A percentile compares a stretch with the other conserved stretches of the same genome.
These are phyloP conservation scores for Turnix velox DNA, from an alignment of 2,113 vertebrate genomes.

Conservation along the genomic window DNA sequence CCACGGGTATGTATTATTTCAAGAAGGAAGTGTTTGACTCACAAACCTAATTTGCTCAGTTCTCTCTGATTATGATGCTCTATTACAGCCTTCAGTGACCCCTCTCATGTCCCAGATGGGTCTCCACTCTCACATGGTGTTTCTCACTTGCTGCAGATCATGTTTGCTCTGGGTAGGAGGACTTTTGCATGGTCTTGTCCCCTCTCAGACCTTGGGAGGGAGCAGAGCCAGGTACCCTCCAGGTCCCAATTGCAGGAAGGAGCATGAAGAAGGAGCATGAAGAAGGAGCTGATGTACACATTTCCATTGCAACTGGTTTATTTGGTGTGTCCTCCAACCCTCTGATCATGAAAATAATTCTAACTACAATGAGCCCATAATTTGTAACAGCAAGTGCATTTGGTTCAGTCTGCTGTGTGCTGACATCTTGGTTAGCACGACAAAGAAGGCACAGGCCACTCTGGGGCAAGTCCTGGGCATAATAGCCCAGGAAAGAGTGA, in stretches of 20 bases:
- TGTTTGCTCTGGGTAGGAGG: not conserved
- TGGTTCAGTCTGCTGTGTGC: not conserved
- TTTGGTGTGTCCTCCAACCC: not conserved
- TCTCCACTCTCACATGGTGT: not conserved
- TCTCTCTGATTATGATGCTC: not conserved
- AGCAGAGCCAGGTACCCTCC: not conserved
- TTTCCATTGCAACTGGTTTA: not conserved
- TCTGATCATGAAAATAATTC: not conserved
- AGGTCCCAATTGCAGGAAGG: not conserved
- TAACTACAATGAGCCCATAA: not conserved
- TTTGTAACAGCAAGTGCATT: not conserved
- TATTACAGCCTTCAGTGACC: not conserved
- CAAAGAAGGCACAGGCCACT: not conserved
- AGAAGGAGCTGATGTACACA: not conserved
- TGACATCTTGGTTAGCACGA: not conserved
- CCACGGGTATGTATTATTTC: not conserved
- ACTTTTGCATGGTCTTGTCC: not conserved
- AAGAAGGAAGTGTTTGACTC: not conserved
- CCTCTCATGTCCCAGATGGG: accelerated
- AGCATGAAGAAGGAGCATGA: accelerated
- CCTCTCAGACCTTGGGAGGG: accelerated
- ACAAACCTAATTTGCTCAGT: not conserved
- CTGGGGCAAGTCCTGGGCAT: not conserved
- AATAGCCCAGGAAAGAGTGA: not conserved
- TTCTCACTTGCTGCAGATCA: not conserved